Evolutionary conservation across 1,140 invertebrate genomes (phyloP).

Genomic region (Orussus abietinus): DNA sequence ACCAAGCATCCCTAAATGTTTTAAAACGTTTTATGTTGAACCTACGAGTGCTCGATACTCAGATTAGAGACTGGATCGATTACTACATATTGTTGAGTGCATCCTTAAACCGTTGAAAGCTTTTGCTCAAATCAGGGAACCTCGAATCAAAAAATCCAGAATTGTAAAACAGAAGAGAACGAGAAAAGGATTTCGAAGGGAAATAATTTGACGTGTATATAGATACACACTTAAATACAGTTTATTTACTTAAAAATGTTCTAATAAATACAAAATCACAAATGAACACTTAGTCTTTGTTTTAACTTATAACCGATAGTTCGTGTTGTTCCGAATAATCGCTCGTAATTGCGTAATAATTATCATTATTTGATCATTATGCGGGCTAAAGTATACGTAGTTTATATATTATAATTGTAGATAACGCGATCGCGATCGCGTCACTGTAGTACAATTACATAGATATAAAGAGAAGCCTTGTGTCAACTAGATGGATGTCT

Average conservation of each 20-base stretch:
- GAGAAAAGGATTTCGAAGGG: background rate
- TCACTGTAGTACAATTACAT: conserved; percentile 37
- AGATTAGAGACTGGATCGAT: too few species aligned
- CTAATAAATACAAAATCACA: conserved; percentile 57
- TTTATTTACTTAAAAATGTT: conserved; percentile 53
- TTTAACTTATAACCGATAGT: conserved; percentile 43
- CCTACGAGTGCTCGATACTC: too few species aligned
- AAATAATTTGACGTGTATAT: too few species aligned
- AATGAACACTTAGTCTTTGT: conserved; percentile 54
- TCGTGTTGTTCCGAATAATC: conserved; percentile 35
- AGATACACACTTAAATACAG: conserved; percentile 52
- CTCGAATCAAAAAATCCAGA: too few species aligned
- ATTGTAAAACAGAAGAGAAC: too few species aligned
- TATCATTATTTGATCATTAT: conserved; percentile 49
- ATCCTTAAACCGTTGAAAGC: too few species aligned
- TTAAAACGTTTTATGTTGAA: too few species aligned
- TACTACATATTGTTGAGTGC: too few species aligned
- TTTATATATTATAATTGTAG: conserved; percentile 37
- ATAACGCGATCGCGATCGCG: conserved; percentile 38
- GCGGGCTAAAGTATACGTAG: conserved; percentile 48
- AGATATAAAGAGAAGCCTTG: conserved; percentile 41
- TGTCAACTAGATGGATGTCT: conserved; percentile 32
- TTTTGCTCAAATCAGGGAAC: too few species aligned
- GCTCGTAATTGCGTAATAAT: conserved; percentile 46
- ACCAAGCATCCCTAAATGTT: too few species aligned